A percentile compares a stretch with the other conserved stretches of the same genome.
These are phyloP conservation scores for Pelosia muscerda DNA, from an alignment of 2,888 invertebrate species.

Conservation along the genomic window DNA sequence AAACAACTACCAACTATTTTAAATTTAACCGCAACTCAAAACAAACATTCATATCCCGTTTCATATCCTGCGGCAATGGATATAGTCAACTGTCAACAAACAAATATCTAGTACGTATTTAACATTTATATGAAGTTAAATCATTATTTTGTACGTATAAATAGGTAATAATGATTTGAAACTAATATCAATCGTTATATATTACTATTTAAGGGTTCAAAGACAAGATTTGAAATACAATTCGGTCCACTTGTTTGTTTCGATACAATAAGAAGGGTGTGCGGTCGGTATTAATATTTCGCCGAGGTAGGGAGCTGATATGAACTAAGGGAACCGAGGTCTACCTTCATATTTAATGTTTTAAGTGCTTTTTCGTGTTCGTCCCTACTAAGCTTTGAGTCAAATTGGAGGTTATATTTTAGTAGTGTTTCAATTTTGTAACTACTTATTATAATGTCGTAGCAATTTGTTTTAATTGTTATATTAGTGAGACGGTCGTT, in stretches of 20 bases:
- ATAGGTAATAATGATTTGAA: conserved; percentile 44
- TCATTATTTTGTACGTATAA: conserved; percentile 36
- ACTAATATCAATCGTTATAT: conserved; percentile 34
- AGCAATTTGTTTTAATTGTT: conserved; percentile 38
- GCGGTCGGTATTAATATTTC: conserved; percentile 60
- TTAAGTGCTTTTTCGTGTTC: conserved; percentile 78
- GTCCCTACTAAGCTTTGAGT: conserved; percentile 51
- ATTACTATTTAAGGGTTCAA: not conserved
- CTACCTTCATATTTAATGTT: conserved; percentile 78
- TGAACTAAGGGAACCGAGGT: conserved; percentile 58
- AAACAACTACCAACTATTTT: conserved; percentile 9
- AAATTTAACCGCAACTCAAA: conserved; percentile 14
- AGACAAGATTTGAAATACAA: conserved; percentile 37
- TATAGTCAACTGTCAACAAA: conserved; percentile 34
- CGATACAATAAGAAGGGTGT: conserved; percentile 44
- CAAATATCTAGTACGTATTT: conserved; percentile 15
- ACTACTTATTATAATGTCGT: conserved; percentile 28
- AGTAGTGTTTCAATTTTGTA: conserved; percentile 43
- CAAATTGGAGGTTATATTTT: conserved; percentile 50
- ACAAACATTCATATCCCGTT: conserved; percentile 27
- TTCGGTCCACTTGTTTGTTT: conserved; percentile 42
- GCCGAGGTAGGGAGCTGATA: conserved; percentile 54
- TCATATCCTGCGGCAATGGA: conserved; percentile 28
- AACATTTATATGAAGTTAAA: conserved; percentile 1
- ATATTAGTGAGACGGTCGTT: conserved; percentile 19